Evolutionary conservation across 2,113 vertebrate genomes (phyloP).

Genomic region (Myrmecobius fasciatus): DNA sequence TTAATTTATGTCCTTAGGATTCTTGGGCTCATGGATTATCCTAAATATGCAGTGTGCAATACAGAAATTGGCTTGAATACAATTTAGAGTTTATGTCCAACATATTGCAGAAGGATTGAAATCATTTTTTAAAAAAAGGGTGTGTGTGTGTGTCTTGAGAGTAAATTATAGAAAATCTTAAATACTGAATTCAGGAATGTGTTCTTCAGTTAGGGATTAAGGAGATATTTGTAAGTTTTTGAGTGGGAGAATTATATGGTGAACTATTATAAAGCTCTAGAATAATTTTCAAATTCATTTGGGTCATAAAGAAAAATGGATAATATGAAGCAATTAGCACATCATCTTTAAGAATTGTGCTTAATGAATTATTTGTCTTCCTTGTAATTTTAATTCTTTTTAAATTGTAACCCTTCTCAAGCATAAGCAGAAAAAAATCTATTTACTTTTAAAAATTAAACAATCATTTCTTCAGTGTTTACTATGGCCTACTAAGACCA

Average conservation of each 20-base stretch:
- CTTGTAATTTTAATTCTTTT: not conserved
- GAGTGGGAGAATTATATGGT: not conserved
- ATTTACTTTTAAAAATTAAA: not conserved
- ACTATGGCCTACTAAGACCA: not conserved
- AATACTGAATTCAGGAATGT: not conserved
- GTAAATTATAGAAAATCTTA: not conserved
- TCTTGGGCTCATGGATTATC: not conserved
- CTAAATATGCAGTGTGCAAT: not conserved
- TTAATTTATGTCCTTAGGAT: not conserved
- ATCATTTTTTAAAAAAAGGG: not conserved
- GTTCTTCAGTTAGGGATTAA: not conserved
- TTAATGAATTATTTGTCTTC: not conserved
- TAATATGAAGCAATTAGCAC: not conserved
- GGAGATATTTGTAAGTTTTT: not conserved
- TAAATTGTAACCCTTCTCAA: not conserved
- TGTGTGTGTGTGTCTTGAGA: not conserved
- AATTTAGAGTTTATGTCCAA: not conserved
- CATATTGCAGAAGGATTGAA: not conserved
- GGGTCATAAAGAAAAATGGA: not conserved
- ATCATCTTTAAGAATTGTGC: not conserved
- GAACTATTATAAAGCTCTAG: not conserved
- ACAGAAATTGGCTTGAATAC: not conserved
- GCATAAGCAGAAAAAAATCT: not conserved
- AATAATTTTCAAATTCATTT: not conserved
- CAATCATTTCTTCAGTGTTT: not conserved